Evolutionary conservation across 1,140 invertebrate species (phyloP).

Genomic region (Drosophila parvula): DNA sequence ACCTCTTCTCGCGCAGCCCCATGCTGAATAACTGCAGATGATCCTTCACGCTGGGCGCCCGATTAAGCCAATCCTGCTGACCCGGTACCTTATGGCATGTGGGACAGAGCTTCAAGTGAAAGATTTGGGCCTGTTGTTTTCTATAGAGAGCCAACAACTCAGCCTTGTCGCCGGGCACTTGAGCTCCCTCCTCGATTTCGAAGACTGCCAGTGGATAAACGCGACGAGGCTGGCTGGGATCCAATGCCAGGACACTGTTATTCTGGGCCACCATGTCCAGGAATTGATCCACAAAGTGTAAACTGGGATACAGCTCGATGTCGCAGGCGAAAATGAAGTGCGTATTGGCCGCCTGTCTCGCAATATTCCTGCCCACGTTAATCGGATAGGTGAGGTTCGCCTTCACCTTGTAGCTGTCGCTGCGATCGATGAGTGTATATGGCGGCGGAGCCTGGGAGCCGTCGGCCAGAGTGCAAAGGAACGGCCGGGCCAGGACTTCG

Average conservation of each 20-base stretch:
- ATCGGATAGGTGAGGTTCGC: conserved; percentile 93
- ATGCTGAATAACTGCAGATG: conserved; percentile 90
- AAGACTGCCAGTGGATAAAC: conserved; percentile 76
- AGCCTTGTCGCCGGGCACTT: conserved; percentile 89
- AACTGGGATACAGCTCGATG: conserved; percentile 93
- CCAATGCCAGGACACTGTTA: conserved; percentile 84
- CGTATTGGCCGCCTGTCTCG: conserved; percentile 90
- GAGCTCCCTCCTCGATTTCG: conserved; percentile 49
- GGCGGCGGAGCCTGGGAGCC: conserved; percentile 84
- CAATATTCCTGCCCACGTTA: conserved; percentile 94
- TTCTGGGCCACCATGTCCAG: conserved; percentile 91
- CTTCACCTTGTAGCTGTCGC: conserved; percentile 89
- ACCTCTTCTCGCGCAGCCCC: conserved; percentile 89
- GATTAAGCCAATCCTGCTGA: conserved; percentile 90
- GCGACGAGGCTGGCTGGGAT: conserved; percentile 17
- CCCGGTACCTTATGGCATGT: conserved; percentile 94
- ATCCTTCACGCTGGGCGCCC: conserved; percentile 85
- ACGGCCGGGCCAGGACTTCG: conserved; percentile 85
- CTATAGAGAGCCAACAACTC: conserved; percentile 89
- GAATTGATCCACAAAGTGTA: conserved; percentile 89
- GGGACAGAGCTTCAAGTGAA: conserved; percentile 93
- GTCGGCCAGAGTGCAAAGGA: conserved; percentile 86
- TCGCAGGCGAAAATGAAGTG: conserved; percentile 94
- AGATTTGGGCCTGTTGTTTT: conserved; percentile 91
- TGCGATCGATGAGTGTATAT: conserved; percentile 86